Base-by-base conservation (phyloP, 2,888 invertebrate genomes). In the Lasioglossum leucozonium region DNA sequence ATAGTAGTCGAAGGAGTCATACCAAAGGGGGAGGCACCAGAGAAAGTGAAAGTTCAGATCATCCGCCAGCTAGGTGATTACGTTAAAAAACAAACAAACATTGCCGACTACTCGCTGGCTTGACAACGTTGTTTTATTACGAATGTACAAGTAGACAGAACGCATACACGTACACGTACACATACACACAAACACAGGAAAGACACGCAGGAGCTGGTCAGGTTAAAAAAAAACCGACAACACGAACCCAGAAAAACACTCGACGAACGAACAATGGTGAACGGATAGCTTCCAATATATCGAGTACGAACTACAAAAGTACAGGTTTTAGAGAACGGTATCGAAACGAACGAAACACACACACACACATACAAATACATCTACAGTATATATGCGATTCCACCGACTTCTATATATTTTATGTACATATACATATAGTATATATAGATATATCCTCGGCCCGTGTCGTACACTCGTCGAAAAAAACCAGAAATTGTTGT, bases 11-110 rank as follows among this genome's bases (percentile, higher is more conserved):
- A 87, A 93, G 94, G 89, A 94, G 94, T 93, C 94, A 95, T 91
- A 93, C 94, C 97, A 72, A 97, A 97, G 93, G 97, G 96, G 93
- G 97, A 97, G 96, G 96, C 91, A 95, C 96, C 87, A 96, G 96
- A 94, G 96, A 96, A 91, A 96, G 96, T 93, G 96, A 96, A 95
- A 95, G 96, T 91, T 95, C 96, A 84, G 96, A 96, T 91, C 96
- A 96, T 93, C 96, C 95, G 87, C 96, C 96, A 93, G 95, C 95
- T 94, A 96, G 96, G 96, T 96, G 94, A 95, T 95, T 95, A 95
- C 93, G 93, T 93, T 94, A 94, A 93, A 55, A 92, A 92, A 82
- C 90, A 91, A 92, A 90, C 91, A 92, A 92, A 90, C 90, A 89
- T 89, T 91, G 89, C 88, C 91, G 85, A 90, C 84, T 86, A 90